These are phyloP conservation scores for Molossus alvarezi DNA, from an alignment of 2,797 vertebrate species.

Conservation along the genomic window DNA sequence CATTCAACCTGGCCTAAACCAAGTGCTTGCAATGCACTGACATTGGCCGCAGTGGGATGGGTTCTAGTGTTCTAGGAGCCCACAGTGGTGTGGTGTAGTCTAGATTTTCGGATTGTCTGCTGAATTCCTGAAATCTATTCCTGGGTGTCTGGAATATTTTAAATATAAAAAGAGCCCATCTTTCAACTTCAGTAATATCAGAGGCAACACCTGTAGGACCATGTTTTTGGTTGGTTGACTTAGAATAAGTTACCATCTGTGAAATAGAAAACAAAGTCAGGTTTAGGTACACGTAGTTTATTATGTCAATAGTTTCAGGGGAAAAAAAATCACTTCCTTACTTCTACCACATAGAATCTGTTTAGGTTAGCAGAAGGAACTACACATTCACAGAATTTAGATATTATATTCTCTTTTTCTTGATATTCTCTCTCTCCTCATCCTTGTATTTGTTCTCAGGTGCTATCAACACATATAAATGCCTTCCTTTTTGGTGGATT, in stretches of 20 bases:
- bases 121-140: background rate
- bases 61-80: background rate
- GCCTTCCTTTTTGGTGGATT: background rate
- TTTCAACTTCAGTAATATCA: background rate
- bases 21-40: background rate
- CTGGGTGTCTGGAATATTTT: background rate
- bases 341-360: background rate
- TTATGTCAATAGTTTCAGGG: background rate
- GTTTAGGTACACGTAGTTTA: conserved; percentile 28
- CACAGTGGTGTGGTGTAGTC: background rate
- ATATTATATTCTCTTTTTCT: conserved; percentile 25
- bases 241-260: conserved; percentile 26
- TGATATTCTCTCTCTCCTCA: background rate
- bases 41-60: background rate
- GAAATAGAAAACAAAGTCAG: conserved; percentile 64
- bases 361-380: background rate
- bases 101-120: background rate
- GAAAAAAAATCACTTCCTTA: background rate
- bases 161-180: background rate
- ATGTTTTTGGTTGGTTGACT: conserved; percentile 17
- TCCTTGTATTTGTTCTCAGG: background rate
- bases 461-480: background rate
- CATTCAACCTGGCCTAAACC: background rate
- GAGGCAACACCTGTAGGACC: background rate
- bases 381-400: background rate